Base-by-base conservation (phyloP, 2,113 vertebrate genomes). In the Serinus canaria region DNA sequence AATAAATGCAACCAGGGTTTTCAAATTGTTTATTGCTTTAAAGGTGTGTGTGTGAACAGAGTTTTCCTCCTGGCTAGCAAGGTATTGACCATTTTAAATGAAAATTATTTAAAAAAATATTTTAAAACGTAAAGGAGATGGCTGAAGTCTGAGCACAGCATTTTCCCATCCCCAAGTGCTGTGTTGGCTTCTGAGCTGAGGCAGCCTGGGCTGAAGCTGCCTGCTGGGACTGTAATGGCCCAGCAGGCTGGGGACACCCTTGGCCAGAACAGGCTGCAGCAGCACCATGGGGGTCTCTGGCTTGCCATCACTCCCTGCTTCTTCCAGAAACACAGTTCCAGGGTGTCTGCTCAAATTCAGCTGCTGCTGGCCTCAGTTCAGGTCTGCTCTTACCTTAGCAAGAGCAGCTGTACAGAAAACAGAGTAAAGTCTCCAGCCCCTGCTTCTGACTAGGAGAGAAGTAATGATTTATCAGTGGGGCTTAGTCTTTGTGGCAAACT, bases 221-320 rank as follows among this genome's bases (percentile, higher is more conserved):
- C 37, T 37, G 37, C 37, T 17, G 72, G 66, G 89, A 5, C 25
- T 39, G 59, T 11, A n/a, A 44, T 20, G 53, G 25, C 49, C 64
- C 39, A 49, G 39, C 10, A 17, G 31, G 50, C n/a, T 55, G 79
- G 52, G 46, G 37, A 58, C 62, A 30, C 15, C 47, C 59, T 52
- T 58, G 60, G 60, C 27, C 2, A 15, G 55, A 21, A 5, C 18
- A n/a, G 80, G 33, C 41, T 66, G 78, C 60, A 55, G 59, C 50
- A 82, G 41, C 28, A 14, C 2, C 0, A 0, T 33, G 43, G 2
- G 6, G 31, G 7, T 80, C 39, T 25, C 66, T 39, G 39, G 4
- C 15, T 43, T 11, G 14, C 60, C 60, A 43, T 19, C 28, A 25
- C 15, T 10, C 46, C 63, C 37, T 39, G 15, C 2, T 59, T 35